These are phyloP conservation scores for Parelbella ahira DNA, from an alignment of 2,888 invertebrate species.

Conservation along the genomic window DNA sequence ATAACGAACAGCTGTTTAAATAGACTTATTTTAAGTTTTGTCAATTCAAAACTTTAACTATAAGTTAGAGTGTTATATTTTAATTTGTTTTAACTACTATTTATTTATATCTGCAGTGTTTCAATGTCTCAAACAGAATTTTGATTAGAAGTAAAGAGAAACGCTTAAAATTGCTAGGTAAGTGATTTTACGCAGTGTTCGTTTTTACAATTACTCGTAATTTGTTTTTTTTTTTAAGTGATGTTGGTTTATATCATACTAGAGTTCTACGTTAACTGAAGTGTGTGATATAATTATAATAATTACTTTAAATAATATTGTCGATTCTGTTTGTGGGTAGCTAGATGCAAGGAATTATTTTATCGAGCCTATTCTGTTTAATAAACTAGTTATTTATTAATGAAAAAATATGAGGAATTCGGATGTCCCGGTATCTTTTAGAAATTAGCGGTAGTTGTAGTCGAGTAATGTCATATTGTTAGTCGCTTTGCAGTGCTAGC, in stretches of 20 bases:
- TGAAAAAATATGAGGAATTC: conserved; percentile 52
- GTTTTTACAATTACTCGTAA: conserved; percentile 37
- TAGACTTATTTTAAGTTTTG: conserved; percentile 80
- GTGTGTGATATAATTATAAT: conserved; percentile 66
- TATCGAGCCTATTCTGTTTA: conserved; percentile 55
- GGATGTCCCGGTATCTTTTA: conserved; percentile 66
- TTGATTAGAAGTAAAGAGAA: conserved; percentile 36
- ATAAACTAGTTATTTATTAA: conserved; percentile 67
- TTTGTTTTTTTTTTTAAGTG: conserved; percentile 37
- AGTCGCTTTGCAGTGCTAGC: conserved; percentile 63
- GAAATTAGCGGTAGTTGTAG: conserved; percentile 58
- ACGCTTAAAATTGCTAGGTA: conserved; percentile 51
- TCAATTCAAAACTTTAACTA: conserved; percentile 78
- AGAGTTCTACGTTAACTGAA: conserved; percentile 63
- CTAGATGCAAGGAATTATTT: conserved; percentile 55
- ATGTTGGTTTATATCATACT: conserved; percentile 45
- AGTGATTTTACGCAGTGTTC: conserved; percentile 48
- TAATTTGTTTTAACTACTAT: conserved; percentile 50
- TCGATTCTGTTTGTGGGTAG: conserved; percentile 67
- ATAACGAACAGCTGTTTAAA: conserved; percentile 51
- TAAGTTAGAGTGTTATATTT: conserved; percentile 76
- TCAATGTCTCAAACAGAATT: conserved; percentile 61
- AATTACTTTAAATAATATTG: conserved; percentile 49
- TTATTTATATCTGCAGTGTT: conserved; percentile 63
- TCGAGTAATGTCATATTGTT: conserved; percentile 57